Conservation (phyloP, 2,113 vertebrate species). For the Albula goreensis region DNA sequence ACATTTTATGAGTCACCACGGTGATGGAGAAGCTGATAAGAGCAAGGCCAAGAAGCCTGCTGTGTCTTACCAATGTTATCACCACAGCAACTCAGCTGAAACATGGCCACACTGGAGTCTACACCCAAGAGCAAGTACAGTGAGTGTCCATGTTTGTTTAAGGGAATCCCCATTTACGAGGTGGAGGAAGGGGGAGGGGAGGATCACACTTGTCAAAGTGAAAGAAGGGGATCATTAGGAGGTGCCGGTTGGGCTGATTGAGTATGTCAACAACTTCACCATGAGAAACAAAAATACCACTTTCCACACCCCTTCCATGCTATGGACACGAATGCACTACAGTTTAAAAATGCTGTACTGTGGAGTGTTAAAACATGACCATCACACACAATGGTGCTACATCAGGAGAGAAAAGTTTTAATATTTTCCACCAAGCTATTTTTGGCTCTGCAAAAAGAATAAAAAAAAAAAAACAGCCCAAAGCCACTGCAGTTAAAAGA, state of each 20-base stretch:
- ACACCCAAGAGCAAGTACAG: no score
- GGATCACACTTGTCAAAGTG: not conserved
- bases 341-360: not conserved
- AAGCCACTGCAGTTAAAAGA: constrained; percentile 14
- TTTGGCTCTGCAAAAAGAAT: constrained; percentile 30
- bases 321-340: not conserved
- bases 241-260: not conserved
- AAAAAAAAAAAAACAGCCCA: not conserved
- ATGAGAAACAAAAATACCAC: not conserved
- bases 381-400: constrained; percentile 35
- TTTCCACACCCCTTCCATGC: not conserved
- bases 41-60: constrained; percentile 3
- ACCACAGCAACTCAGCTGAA: no score
- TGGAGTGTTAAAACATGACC: not conserved
- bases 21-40: constrained; percentile 32
- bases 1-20: constrained; percentile 11
- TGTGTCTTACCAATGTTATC: constrained; percentile 15
- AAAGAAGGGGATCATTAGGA: not conserved
- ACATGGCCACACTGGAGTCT: no score
- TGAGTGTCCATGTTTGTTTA: no score
- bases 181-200: no score
- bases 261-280: not conserved
- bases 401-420: constrained; percentile 36
- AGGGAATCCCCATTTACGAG: not conserved
- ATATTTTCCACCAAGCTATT: constrained; percentile 50